These are phyloP conservation scores for Petrocephalus schoutedeni DNA, from an alignment of 2,797 vertebrate genomes.

Conservation along the genomic window DNA sequence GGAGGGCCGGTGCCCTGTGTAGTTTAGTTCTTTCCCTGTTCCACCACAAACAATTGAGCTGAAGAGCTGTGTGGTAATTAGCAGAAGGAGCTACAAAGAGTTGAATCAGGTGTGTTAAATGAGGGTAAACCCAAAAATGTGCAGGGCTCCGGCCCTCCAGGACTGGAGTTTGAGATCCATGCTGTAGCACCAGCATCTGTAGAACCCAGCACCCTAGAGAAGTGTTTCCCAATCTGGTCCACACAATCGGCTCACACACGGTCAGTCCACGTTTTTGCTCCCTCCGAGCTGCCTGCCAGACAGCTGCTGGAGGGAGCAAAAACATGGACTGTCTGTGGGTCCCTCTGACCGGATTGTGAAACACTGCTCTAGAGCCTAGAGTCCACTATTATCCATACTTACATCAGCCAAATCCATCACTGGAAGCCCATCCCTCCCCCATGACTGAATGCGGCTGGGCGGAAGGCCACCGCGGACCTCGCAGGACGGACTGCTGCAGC, in stretches of 20 bases:
- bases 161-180: no score
- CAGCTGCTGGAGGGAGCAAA: not conserved
- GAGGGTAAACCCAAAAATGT: no score
- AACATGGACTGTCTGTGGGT: not conserved
- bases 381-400: not conserved
- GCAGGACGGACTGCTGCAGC: conserved; percentile 27
- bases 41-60: no score
- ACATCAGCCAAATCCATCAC: not conserved
- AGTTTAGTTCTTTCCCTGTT: no score
- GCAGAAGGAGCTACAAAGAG: no score
- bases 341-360: not conserved
- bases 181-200: not conserved
- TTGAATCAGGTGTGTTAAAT: no score
- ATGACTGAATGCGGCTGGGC: not conserved
- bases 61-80: no score
- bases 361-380: not conserved
- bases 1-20: no score
- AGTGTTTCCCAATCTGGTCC: not conserved
- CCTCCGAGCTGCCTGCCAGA: no score
- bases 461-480: not conserved
- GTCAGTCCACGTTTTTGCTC: not conserved
- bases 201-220: not conserved
- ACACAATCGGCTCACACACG: no score
- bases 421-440: not conserved
- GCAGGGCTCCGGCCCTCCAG: no score